Evolutionary conservation across 2,113 vertebrate species (phyloP), one percentile per base, ranked within the genome.

Genomic region (Siniperca chuatsi): DNA sequence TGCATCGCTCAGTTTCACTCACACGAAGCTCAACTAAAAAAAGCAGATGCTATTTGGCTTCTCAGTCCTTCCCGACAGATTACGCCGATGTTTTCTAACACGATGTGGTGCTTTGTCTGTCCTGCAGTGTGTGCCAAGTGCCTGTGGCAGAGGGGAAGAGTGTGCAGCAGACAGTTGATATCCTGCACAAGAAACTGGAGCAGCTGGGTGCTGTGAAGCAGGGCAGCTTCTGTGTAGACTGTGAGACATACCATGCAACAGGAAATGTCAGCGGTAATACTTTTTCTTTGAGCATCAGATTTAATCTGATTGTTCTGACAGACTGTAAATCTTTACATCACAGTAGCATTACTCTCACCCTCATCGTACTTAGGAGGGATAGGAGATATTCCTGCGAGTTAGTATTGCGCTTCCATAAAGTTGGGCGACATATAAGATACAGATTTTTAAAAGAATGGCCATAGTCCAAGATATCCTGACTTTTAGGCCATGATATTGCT

Each of bases 161-260:
- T 46, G 96, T 99, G 60, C 98, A 99, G 95, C 98, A 99, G 94
- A 97, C 97, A 0, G 97, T 99, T 82, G 98, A 99, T 82, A 83
- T 97, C 25, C 93, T 99, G 83, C 97, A 98, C 73, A 96, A 96
- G 82, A 98, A 97, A 20, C 89, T 99, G 94, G 98, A 99, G 89
- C 93, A 97, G 89, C 95, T 99, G 40, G 97, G 98, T 4, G 98
- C 98, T 4, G 97, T 97, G 86, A 99, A 99, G 79, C 98, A 99
- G 84, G 98, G 98, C 1, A 98, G 96, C 0, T 99, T 99, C 93
- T 97, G 96, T 82, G 97, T 99, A 37, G 98, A 99, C 92, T 99
- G 98, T 87, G 98, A 99, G 94, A 99, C 97, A 0, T 99, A 98
- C 74, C 98, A 99, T 75, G 96, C 97, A 0, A 97, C 97, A 5